phyloP scores from a whole-genome alignment of 2,888 invertebrate genomes.

The Gisinianus flammeolus region DNA sequence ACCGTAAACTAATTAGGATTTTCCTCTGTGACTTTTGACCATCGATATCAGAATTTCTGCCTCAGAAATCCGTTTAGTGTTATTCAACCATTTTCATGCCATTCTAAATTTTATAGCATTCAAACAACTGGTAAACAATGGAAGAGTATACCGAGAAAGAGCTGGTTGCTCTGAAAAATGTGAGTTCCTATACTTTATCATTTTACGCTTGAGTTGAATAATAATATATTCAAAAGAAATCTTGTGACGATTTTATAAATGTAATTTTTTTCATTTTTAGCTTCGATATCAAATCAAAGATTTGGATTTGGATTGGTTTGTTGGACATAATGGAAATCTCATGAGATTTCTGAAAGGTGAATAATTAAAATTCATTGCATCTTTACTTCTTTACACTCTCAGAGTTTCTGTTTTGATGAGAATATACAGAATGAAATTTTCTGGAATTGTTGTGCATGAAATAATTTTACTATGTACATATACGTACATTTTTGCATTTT shows the following conservation, averaged over 20 bases:
- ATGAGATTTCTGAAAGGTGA: conserved; percentile 47
- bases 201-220: not conserved
- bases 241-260: not conserved
- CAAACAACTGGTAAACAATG: not conserved
- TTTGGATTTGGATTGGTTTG: conserved; percentile 28
- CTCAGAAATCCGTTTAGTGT: no score
- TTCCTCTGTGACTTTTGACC: no score
- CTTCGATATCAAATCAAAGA: conserved; percentile 39
- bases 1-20: no score
- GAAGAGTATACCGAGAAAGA: not conserved
- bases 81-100: no score
- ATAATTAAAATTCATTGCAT: no score
- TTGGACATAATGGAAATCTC: conserved; percentile 28
- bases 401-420: no score
- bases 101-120: no score
- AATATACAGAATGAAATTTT: not conserved
- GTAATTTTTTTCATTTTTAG: conserved; percentile 31
- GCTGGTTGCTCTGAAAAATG: not conserved
- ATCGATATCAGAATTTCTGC: no score
- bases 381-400: not conserved
- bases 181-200: not conserved
- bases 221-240: not conserved
- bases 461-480: not conserved
- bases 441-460: not conserved
- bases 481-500: conserved; percentile 5